Percentiles rank a stretch among this genome's conserved stretches.
Evolutionary conservation across 2,113 vertebrate genomes (phyloP).

Genomic region (Isichthys henryi): DNA sequence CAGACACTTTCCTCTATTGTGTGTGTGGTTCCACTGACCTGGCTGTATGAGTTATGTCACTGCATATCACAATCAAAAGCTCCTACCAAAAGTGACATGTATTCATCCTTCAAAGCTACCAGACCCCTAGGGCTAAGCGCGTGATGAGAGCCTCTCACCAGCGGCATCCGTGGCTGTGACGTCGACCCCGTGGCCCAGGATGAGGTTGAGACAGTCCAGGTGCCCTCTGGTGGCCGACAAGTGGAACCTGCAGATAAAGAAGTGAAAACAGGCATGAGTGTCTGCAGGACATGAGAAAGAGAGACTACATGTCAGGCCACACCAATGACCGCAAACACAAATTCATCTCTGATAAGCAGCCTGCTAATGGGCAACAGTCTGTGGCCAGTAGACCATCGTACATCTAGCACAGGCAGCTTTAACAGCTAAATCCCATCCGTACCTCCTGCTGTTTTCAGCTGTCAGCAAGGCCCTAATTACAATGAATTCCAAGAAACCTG

Average conservation of each 20-base stretch:
- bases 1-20: neutral
- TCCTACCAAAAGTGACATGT: too few species aligned
- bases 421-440: neutral
- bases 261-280: neutral
- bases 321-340: neutral
- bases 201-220: slow-evolving; percentile 82
- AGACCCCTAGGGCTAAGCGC: neutral
- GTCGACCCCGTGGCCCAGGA: slow-evolving; percentile 80
- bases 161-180: slow-evolving; percentile 77
- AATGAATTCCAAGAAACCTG: neutral
- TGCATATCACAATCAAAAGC: neutral
- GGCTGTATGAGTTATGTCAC: neutral
- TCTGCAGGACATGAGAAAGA: neutral
- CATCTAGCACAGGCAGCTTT: neutral
- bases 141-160: slow-evolving; percentile 33
- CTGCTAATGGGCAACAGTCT: neutral
- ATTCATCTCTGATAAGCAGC: neutral
- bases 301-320: neutral
- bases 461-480: neutral
- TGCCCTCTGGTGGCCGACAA: slow-evolving; percentile 85
- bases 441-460: neutral
- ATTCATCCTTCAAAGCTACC: neutral
- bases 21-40: neutral
- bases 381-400: neutral
- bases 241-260: slow-evolving; percentile 71